Percentiles rank a stretch among this genome's conserved stretches.
These are phyloP conservation scores for Agrochola circellaris DNA, from an alignment of 2,888 invertebrate species.

Conservation along the genomic window DNA sequence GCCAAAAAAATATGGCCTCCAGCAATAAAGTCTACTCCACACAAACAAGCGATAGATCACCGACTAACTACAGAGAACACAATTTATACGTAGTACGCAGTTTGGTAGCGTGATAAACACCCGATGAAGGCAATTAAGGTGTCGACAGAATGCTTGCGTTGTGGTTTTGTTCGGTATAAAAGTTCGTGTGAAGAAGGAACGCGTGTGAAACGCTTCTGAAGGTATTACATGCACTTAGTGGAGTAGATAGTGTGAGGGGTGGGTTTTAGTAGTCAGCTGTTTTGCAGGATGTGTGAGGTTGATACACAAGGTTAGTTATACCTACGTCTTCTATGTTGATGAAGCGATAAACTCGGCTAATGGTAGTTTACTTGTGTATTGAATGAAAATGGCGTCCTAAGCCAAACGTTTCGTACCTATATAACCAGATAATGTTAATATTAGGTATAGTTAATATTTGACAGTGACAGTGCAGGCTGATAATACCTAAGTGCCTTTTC, in stretches of 20 bases:
- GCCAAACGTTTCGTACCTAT: too few relatives aligned
- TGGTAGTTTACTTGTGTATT: too few relatives aligned
- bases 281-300: conserved; percentile 15
- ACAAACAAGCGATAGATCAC: conserved; percentile 59
- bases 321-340: too few relatives aligned
- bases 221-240: conserved; percentile 21
- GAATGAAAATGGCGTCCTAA: not conserved
- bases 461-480: too few relatives aligned
- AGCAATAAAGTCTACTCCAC: conserved; percentile 30
- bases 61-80: conserved; percentile 35
- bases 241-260: conserved; percentile 10
- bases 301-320: too few relatives aligned
- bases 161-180: conserved; percentile 55
- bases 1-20: not conserved
- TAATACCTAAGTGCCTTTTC: too few relatives aligned
- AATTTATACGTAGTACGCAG: conserved; percentile 56
- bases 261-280: conserved; percentile 10
- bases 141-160: conserved; percentile 58
- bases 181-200: conserved; percentile 45
- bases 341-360: too few relatives aligned
- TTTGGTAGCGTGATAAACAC: conserved; percentile 63
- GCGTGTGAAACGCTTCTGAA: conserved; percentile 38
- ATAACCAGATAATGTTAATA: too few relatives aligned
- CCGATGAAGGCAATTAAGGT: conserved; percentile 65
- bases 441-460: too few relatives aligned